phyloP scores from a whole-genome alignment of 2,797 vertebrate species.

The Hydrophis major region DNA sequence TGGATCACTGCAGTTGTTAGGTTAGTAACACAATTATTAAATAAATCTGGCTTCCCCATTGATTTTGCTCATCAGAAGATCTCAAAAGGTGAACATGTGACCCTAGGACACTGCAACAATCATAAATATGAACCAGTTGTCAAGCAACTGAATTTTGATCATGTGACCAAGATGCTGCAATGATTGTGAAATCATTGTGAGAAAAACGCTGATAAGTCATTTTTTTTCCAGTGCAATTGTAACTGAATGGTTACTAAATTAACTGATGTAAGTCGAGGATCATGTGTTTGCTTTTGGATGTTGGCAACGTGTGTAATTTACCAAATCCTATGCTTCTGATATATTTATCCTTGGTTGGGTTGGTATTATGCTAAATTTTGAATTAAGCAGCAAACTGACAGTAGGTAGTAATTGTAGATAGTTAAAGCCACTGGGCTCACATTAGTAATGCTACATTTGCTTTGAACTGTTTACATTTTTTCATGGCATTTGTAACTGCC shows the following conservation, averaged over 20 bases:
- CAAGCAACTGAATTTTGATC: not conserved
- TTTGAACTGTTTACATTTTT: not conserved
- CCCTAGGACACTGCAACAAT: not conserved
- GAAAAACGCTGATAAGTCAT: not conserved
- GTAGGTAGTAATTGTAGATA: not conserved
- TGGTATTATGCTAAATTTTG: not conserved
- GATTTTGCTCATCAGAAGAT: not conserved
- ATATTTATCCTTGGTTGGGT: not conserved
- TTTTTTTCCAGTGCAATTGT: not conserved
- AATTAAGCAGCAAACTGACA: not conserved
- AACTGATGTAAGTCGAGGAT: not conserved
- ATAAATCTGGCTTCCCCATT: not conserved
- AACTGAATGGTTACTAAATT: not conserved
- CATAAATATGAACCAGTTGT: not conserved
- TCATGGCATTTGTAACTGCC: not conserved
- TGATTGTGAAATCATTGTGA: not conserved
- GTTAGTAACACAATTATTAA: not conserved
- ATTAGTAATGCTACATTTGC: not conserved
- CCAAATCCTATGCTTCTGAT: not conserved
- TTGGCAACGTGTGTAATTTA: not conserved
- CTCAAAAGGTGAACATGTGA: not conserved
- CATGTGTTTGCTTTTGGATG: not conserved
- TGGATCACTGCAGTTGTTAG: not conserved
- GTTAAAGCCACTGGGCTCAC: not conserved
- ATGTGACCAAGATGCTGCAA: not conserved